Percentiles rank a stretch among this genome's conserved stretches.
These are phyloP conservation scores for Drosophila stalkeri DNA, from an alignment of 2,888 invertebrate species.

Conservation along the genomic window DNA sequence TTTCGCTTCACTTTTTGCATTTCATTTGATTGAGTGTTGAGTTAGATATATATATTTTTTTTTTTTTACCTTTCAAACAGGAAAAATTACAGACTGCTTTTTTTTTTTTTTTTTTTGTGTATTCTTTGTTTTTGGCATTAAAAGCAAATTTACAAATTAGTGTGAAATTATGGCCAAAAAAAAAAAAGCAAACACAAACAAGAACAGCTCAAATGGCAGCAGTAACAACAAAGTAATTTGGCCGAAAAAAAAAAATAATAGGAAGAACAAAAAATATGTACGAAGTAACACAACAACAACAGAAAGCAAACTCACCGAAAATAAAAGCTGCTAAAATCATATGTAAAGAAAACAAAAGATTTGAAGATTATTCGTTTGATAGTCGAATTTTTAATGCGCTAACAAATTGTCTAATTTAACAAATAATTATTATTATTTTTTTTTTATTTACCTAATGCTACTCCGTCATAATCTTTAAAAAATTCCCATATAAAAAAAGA, in stretches of 20 bases:
- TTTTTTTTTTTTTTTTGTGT: slow-evolving; percentile 49
- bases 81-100: slow-evolving; percentile 25
- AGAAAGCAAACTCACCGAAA: slow-evolving; percentile 37
- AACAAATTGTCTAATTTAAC: background rate
- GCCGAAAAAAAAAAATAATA: slow-evolving; percentile 25
- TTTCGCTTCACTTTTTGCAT: slow-evolving; percentile 33
- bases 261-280: slow-evolving; percentile 7
- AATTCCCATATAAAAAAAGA: too few relatives aligned
- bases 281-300: slow-evolving; percentile 9
- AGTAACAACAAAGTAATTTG: slow-evolving; percentile 37
- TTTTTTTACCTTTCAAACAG: background rate
- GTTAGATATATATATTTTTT: background rate
- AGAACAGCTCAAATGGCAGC: slow-evolving; percentile 24
- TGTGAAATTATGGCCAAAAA: slow-evolving; percentile 71
- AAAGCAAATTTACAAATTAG: slow-evolving; percentile 76
- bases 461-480: background rate
- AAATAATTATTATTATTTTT: too few relatives aligned
- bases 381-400: slow-evolving; percentile 27
- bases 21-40: slow-evolving; percentile 48
- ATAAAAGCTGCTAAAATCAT: slow-evolving; percentile 49
- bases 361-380: too few relatives aligned
- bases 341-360: slow-evolving; percentile 30
- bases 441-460: too few relatives aligned
- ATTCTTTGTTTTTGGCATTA: slow-evolving; percentile 72
- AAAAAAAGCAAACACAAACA: slow-evolving; percentile 43